Base-by-base conservation (phyloP, 92 coral and sea anemone species). In the Palythoa heliodiscus region DNA sequence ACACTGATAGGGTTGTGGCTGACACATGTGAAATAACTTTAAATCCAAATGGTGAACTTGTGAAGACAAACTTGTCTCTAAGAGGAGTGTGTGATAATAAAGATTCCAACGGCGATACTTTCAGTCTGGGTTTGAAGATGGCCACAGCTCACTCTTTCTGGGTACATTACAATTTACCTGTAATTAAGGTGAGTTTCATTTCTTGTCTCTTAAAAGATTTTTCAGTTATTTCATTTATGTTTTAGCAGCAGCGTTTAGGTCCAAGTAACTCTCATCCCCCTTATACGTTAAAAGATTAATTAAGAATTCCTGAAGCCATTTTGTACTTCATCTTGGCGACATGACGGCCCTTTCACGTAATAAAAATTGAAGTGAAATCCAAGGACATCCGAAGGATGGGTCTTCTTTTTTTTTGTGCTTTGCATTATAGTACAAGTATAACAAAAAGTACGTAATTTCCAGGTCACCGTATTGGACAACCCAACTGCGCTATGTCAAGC, bases 401-500 rank as follows among this genome's bases (percentile, higher is more conserved):
- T 14, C 1, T 57, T 14, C 2, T 57, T 57, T 57, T 57, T 57
- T 4, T 57, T 14, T 14, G 19, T 8, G 5, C 5, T 19, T 57
- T 5, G 16, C 16, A 3, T 14, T 7, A 57, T 14, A 7, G n/a
- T 57, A 19, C 11, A 14, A 4, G 5, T 14, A 19, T 57, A 14
- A 14, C 11, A 19, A 57, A 57, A 13, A 57, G 16, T 24, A 24
- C 29, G 7, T 70, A 40, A 24, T 70, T 25, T 12, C 55, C 15
- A 73, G 77, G 77, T 73, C 11, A 73, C 57, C 54, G 3, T 6
- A 47, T 2, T 40, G 58, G 55, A 73, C 77, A 73, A 19, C 4
- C 54, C 25, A 73, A 73, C 77, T 1, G 77, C 55, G 19, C 77
- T 16, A 8, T 73, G 77, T 13, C 77, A 73, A 47, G 57, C 55